Evolutionary conservation across 2,888 invertebrate genomes (phyloP).

Genomic region (Ferrisia virgata): DNA sequence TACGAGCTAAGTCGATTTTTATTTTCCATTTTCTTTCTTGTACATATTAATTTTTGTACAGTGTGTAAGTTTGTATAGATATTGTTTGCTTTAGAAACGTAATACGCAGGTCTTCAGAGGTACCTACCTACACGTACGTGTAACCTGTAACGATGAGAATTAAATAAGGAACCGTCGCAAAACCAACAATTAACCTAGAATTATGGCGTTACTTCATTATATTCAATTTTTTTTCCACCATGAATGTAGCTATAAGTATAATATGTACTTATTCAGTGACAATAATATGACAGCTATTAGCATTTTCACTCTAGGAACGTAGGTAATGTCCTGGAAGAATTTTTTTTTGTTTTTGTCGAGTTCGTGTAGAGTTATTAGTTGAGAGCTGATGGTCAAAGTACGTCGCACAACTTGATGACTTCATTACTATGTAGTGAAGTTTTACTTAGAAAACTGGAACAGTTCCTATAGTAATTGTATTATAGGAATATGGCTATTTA

Average conservation of each 20-base stretch:
- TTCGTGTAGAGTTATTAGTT: neutral
- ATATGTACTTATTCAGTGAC: neutral
- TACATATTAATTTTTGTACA: neutral
- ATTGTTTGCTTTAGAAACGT: neutral
- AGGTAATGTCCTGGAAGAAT: neutral
- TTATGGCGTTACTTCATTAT: constrained; percentile 11
- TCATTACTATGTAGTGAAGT: neutral
- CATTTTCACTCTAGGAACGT: neutral
- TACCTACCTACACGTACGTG: too few relatives aligned
- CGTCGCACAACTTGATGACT: neutral
- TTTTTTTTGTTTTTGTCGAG: neutral
- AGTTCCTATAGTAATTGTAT: neutral
- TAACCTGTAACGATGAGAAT: constrained; percentile 5
- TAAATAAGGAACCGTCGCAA: neutral
- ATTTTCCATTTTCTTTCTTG: neutral
- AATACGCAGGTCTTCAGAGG: too few relatives aligned
- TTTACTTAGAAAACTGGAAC: neutral
- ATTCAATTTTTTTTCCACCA: neutral
- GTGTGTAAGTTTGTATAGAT: too few relatives aligned
- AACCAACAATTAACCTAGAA: constrained; percentile 6
- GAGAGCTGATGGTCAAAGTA: neutral
- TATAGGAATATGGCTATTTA: too few relatives aligned
- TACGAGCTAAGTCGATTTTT: neutral
- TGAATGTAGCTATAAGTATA: too few relatives aligned
- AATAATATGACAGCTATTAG: constrained; percentile 7